These are phyloP conservation scores for Aldabrachelys gigantea DNA, from an alignment of 2,113 vertebrate genomes.

Conservation along the genomic window DNA sequence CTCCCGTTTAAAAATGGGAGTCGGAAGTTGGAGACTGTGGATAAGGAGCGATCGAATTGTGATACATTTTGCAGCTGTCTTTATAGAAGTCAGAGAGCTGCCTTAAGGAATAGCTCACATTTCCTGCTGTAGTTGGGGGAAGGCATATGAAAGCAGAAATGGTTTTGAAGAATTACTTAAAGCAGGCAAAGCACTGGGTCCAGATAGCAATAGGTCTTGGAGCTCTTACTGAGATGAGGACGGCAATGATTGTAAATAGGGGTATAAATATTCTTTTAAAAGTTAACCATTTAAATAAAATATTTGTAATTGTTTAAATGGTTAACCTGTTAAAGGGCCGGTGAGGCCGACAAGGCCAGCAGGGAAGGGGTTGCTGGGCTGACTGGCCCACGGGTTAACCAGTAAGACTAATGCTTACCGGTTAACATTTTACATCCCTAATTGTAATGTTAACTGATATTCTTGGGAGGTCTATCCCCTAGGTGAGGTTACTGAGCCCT, in stretches of 20 bases:
- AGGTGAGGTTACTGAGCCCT: background rate
- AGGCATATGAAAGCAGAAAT: accelerated
- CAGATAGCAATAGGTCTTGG: background rate
- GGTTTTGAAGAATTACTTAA: background rate
- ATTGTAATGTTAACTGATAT: background rate
- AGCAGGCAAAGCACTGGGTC: background rate
- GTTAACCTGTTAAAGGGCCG: too few relatives aligned
- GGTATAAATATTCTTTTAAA: too few relatives aligned
- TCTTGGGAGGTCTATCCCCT: background rate
- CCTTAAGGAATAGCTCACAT: background rate
- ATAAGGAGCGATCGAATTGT: background rate
- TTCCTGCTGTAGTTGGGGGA: background rate
- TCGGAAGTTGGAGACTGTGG: background rate
- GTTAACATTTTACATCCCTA: too few relatives aligned
- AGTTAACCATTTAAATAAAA: too few relatives aligned
- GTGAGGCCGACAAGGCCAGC: too few relatives aligned
- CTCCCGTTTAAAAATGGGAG: background rate
- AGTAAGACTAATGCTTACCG: too few relatives aligned
- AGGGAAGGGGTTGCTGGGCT: too few relatives aligned
- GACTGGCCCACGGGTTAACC: too few relatives aligned
- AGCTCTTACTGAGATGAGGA: background rate
- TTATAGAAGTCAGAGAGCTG: background rate
- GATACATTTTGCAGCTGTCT: background rate
- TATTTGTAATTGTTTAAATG: too few relatives aligned
- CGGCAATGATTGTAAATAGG: background rate